Conservation (phyloP, 2,888 invertebrate genomes). For the Yponomeuta sedellus region DNA sequence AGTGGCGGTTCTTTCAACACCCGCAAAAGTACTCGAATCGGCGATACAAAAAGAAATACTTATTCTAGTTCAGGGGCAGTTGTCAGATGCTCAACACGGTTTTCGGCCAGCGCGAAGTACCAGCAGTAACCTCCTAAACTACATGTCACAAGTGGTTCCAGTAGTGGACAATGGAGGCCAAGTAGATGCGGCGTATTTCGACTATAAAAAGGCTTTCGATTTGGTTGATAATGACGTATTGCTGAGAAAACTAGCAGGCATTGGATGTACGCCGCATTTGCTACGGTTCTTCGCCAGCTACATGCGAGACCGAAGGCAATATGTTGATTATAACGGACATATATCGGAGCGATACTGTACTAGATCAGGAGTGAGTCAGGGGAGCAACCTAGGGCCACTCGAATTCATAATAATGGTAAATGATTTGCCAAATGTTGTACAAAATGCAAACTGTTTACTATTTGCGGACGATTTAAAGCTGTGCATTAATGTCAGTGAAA, state of each 20-base stretch:
- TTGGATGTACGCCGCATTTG: conserved; percentile 15
- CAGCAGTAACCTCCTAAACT: neutral
- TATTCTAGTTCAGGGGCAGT: neutral
- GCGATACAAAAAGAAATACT: neutral
- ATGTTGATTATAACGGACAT: conserved; percentile 14
- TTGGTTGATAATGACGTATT: conserved; percentile 17
- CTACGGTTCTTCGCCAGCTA: conserved; percentile 16
- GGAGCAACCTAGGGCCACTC: conserved; percentile 18
- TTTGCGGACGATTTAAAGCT: conserved; percentile 15
- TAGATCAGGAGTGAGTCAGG: conserved; percentile 17
- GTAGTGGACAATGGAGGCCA: conserved; percentile 10
- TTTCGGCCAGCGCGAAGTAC: neutral
- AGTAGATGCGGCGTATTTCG: conserved; percentile 17
- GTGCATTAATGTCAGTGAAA: neutral
- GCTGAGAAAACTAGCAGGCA: conserved; percentile 9
- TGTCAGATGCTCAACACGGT: neutral
- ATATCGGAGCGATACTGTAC: conserved; percentile 16
- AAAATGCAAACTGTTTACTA: conserved; percentile 14
- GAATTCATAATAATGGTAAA: conserved; percentile 19
- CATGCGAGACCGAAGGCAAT: conserved; percentile 15
- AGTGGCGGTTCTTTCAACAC: conserved; percentile 10
- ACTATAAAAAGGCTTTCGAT: conserved; percentile 16
- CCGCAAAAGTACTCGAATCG: neutral
- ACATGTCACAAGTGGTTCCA: neutral
- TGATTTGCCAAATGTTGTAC: conserved; percentile 17